A percentile compares a stretch with the other conserved stretches of the same genome.
Evolutionary conservation across 2,888 invertebrate species (phyloP).

Genomic region (Lochmaea capreae): DNA sequence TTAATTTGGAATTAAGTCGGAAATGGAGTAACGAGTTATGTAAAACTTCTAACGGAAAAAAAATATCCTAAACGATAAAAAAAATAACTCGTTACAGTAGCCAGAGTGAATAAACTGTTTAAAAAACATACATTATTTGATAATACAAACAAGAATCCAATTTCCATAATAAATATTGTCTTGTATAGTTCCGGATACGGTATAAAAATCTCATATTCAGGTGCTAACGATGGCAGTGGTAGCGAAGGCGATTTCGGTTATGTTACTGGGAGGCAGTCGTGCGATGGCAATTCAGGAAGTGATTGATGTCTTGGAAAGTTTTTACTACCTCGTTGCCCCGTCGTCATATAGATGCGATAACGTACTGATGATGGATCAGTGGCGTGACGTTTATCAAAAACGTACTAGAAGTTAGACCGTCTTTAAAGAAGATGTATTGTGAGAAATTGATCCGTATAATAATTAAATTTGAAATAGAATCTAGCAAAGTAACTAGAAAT

Average conservation of each 20-base stretch:
- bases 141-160: neutral
- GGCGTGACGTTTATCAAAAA: constrained; percentile 21
- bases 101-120: too few relatives aligned
- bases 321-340: constrained; percentile 52
- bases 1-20: too few relatives aligned
- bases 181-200: constrained; percentile 8
- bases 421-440: neutral
- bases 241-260: constrained; percentile 39
- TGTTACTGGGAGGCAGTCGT: constrained; percentile 44
- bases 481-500: too few relatives aligned
- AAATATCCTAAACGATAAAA: too few relatives aligned
- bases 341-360: constrained; percentile 49
- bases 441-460: neutral
- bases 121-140: too few relatives aligned
- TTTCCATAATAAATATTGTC: constrained; percentile 18
- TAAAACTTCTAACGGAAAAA: too few relatives aligned
- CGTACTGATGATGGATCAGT: constrained; percentile 51
- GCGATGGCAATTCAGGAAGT: constrained; percentile 46
- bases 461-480: neutral
- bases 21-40: too few relatives aligned
- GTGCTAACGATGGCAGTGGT: constrained; percentile 43
- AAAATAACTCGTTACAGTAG: too few relatives aligned
- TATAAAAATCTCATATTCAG: constrained; percentile 42
- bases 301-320: constrained; percentile 55
- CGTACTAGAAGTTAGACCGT: neutral